A percentile compares a stretch with the other conserved stretches of the same genome.
These are phyloP conservation scores for Nomada fucata DNA, from an alignment of 2,888 invertebrate species.

Conservation along the genomic window DNA sequence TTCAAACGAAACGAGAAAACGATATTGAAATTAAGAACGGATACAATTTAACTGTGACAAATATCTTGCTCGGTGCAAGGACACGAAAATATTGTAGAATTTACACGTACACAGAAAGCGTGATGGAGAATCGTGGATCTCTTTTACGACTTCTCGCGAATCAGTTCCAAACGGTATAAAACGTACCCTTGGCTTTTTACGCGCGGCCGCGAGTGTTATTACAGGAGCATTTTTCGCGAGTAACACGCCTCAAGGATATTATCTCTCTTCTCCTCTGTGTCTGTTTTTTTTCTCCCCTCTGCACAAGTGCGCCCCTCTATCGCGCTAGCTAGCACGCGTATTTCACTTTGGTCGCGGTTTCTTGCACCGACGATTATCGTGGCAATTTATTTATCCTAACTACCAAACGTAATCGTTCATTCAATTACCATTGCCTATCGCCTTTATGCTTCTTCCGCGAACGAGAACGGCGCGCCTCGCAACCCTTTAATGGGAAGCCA, in stretches of 20 bases:
- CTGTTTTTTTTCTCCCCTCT: background rate
- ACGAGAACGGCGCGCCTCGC: conserved; percentile 25
- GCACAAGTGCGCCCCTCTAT: conserved; percentile 14
- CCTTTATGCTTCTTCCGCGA: conserved; percentile 60
- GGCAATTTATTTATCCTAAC: conserved; percentile 64
- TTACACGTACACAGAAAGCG: background rate
- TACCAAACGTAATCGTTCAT: conserved; percentile 60
- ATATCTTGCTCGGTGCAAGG: too few species aligned
- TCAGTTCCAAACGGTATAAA: conserved; percentile 31
- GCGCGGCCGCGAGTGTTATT: conserved; percentile 33
- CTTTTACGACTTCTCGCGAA: conserved; percentile 58
- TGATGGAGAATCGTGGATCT: background rate
- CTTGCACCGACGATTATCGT: conserved; percentile 55
- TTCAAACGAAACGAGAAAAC: too few species aligned
- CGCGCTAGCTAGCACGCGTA: conserved; percentile 34
- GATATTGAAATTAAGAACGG: too few species aligned
- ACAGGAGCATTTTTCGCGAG: conserved; percentile 17
- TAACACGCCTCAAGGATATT: conserved; percentile 15
- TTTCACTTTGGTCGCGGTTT: conserved; percentile 46
- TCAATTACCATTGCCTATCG: conserved; percentile 65
- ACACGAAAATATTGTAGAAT: background rate
- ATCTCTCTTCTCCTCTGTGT: conserved; percentile 2
- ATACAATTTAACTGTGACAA: too few species aligned
- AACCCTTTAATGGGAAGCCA: conserved; percentile 36
- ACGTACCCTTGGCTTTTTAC: conserved; percentile 37